A percentile compares a stretch with the other conserved stretches of the same genome.
Evolutionary conservation across 2,113 vertebrate species (phyloP).

Genomic region (Nymphicus hollandicus): DNA sequence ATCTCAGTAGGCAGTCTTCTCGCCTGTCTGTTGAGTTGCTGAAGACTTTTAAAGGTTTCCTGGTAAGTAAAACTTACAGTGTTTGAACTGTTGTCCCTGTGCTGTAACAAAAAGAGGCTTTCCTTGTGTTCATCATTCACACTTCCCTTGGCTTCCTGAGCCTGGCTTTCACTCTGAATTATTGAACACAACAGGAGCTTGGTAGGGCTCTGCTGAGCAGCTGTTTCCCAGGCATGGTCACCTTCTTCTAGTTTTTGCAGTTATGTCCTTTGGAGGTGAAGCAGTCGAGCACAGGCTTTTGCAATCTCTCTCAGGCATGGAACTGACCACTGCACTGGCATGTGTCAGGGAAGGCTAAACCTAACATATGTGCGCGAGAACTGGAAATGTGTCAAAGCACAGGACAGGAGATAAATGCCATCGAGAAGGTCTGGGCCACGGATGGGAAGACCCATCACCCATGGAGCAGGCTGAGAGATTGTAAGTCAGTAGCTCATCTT

Average conservation of each 20-base stretch:
- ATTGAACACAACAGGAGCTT: not conserved
- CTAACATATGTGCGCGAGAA: fast-evolving
- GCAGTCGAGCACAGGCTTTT: not conserved
- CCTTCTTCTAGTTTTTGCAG: not conserved
- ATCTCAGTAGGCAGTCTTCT: not conserved
- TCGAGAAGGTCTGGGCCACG: not conserved
- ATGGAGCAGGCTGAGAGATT: fast-evolving
- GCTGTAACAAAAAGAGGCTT: not conserved
- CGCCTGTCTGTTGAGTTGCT: not conserved
- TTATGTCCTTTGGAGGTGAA: not conserved
- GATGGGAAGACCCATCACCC: not conserved
- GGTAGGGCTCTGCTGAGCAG: not conserved
- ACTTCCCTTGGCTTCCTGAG: not conserved
- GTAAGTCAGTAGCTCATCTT: not conserved
- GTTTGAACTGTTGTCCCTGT: not conserved
- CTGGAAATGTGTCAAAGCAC: not conserved
- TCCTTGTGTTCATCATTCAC: fast-evolving
- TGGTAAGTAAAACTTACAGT: not conserved
- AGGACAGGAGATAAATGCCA: not conserved
- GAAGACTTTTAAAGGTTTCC: not conserved
- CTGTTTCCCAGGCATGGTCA: not conserved
- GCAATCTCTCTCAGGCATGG: not conserved
- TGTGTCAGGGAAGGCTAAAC: not conserved
- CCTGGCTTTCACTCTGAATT: not conserved
- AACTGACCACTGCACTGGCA: not conserved